phyloP scores from a whole-genome alignment of 2,888 invertebrate species.

The Ormyrus labotus region DNA sequence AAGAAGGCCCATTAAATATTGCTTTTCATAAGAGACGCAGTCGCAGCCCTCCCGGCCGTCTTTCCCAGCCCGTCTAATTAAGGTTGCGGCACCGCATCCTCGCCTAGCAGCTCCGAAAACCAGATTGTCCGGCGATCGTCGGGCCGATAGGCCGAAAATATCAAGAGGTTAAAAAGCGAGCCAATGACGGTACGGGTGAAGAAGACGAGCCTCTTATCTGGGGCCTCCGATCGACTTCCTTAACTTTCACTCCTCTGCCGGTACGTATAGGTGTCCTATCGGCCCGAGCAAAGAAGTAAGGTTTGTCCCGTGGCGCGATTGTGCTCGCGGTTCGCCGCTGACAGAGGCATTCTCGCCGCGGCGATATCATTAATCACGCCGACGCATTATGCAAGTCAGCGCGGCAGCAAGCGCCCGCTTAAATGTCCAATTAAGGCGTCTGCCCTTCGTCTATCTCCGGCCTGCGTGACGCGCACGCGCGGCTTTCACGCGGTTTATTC shows the following conservation, averaged over 20 bases:
- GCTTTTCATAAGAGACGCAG: conserved; percentile 22
- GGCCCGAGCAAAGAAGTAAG: too few relatives aligned
- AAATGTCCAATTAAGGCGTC: conserved; percentile 57
- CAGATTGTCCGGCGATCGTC: too few relatives aligned
- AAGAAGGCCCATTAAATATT: conserved; percentile 35
- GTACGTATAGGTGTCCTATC: not conserved
- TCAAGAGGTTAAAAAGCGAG: conserved; percentile 29
- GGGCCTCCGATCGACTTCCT: conserved; percentile 8
- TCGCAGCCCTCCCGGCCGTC: too few relatives aligned
- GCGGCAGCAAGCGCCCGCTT: conserved; percentile 29
- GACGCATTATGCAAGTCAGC: conserved; percentile 45
- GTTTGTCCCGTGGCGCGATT: not conserved
- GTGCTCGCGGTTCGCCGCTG: conserved; percentile 31
- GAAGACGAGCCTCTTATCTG: conserved; percentile 31
- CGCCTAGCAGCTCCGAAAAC: too few relatives aligned
- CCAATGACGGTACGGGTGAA: conserved; percentile 3
- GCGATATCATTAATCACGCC: conserved; percentile 48
- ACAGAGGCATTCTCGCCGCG: conserved; percentile 34
- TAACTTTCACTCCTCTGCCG: conserved; percentile 25
- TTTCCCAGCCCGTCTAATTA: conserved; percentile 9
- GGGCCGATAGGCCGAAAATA: conserved; percentile 55
- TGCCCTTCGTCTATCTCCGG: not conserved
- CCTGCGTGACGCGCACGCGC: too few relatives aligned
- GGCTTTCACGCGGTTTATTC: too few relatives aligned
- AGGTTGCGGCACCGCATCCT: not conserved